A percentile compares a stretch with the other conserved stretches of the same genome.
Evolutionary conservation across 1,140 invertebrate species (phyloP).

Genomic region (Chironomus striatipennis): DNA sequence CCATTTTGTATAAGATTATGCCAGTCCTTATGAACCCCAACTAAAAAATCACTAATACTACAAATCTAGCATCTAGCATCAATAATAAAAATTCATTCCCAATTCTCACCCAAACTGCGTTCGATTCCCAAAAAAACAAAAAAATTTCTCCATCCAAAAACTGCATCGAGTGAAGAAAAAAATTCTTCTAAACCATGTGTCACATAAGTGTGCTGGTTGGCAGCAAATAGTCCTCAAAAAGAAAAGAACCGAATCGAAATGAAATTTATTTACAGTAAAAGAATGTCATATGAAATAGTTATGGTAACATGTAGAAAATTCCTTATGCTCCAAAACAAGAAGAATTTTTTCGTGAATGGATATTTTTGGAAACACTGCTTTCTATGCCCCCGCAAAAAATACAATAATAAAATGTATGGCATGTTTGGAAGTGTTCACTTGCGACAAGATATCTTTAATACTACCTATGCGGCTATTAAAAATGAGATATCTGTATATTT

Average conservation of each 20-base stretch:
- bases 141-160: too few species aligned
- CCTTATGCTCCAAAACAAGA: background rate
- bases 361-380: background rate
- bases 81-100: too few species aligned
- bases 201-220: constrained; percentile 4
- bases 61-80: too few species aligned
- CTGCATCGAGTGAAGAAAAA: too few species aligned
- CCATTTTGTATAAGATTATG: too few species aligned
- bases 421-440: constrained; percentile 5
- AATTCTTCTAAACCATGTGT: constrained; percentile 21
- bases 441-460: constrained; percentile 2
- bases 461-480: background rate
- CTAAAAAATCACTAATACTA: too few species aligned
- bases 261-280: background rate
- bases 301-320: too few species aligned
- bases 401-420: background rate
- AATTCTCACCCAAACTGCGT: too few species aligned
- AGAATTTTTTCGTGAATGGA: background rate
- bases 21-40: too few species aligned
- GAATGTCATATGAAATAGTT: background rate
- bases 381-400: background rate
- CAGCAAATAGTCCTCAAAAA: background rate
- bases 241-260: background rate
- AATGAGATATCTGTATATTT: background rate
- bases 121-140: too few species aligned